phyloP scores from a whole-genome alignment of 2,113 vertebrate genomes.

The Silurus meridionalis region DNA sequence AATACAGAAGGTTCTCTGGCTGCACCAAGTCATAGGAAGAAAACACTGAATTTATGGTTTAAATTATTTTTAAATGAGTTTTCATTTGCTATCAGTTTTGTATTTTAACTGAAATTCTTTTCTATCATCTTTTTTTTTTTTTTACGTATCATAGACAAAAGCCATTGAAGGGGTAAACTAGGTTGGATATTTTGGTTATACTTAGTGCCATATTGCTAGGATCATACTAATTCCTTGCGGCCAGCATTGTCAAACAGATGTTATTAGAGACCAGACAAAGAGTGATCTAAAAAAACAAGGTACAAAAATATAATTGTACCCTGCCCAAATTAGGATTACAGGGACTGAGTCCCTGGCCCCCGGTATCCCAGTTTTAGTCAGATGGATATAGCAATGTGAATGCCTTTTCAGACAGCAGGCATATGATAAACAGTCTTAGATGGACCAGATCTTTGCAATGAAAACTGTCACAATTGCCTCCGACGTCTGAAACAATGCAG shows the following conservation, averaged over 20 bases:
- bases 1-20: slow-evolving; percentile 88
- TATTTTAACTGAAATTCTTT: not conserved
- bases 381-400: not conserved
- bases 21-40: slow-evolving; percentile 50
- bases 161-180: not conserved
- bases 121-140: not conserved
- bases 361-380: not conserved
- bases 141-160: not conserved
- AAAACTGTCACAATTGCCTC: no score
- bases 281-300: not conserved
- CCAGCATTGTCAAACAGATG: not conserved
- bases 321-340: not conserved
- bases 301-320: not conserved
- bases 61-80: not conserved
- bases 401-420: not conserved
- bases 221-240: not conserved
- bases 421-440: no score
- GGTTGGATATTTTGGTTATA: not conserved
- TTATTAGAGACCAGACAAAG: not conserved
- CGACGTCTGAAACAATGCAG: no score
- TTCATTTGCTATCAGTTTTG: not conserved
- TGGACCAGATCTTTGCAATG: no score
- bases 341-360: not conserved
- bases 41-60: not conserved
- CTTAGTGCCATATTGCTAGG: not conserved